Base-by-base conservation (phyloP, 2,888 invertebrate genomes). In the Cyclophora punctaria region DNA sequence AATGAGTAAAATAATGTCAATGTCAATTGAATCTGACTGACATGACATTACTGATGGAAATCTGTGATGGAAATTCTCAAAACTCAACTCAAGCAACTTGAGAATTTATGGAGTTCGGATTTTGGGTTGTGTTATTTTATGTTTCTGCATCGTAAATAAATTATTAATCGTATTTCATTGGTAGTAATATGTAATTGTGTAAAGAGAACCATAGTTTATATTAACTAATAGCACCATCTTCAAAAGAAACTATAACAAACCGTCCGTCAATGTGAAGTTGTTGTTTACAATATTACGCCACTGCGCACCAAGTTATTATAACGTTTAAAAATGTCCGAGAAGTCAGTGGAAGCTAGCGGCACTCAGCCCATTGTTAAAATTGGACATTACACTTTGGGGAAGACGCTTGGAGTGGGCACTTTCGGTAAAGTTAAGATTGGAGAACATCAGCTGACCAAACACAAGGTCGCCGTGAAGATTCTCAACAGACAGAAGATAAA, bases 351-450 rank as follows among this genome's bases (percentile, higher is more conserved):
- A 48, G 75, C 78, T 44, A 80, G 80, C 66, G 81, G 82, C 52
- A 67, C 67, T 56, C 95, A 94, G 78, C 95, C 96, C 50, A 92
- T 95, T 60, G 95, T 98, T 41, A 98, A 98, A 90, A 99, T 98
- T 74, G 99, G 99, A 0, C 98, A 99, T 83, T 99, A 99, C 82
- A 95, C 97, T 49, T 89, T 99, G 47, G 98, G 99, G 1, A 83
- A 84, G 41, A 92, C 92, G 2, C 90, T 99, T 44, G 99, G 99
- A 41, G 97, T 98, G 41, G 99, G 99, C 35, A 99, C 99, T 3
- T 99, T 99, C 88, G 99, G 99, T 51, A 99, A 99, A 91, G 99
- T 99, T 3, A 99, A 99, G 91, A 98, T 98, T 72, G 99, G 99
- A 5, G 97, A 97, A 74, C 99, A 99, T 89, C 97, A 98, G 72